Conservation (phyloP, 2,797 vertebrate genomes). For the Petrocephalus sullivani region DNA sequence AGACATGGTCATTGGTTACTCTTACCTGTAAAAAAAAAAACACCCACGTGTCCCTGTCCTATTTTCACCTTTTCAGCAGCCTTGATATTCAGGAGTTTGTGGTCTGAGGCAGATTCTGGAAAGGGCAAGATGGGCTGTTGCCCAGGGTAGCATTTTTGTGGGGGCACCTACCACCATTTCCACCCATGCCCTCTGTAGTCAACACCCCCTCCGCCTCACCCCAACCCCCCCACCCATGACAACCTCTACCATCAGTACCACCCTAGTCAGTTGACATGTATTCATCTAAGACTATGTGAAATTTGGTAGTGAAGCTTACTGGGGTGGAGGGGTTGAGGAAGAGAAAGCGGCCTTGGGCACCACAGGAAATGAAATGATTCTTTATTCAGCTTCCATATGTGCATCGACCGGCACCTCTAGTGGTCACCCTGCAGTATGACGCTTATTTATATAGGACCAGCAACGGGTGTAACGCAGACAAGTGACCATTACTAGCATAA, state of each 20-base stretch:
- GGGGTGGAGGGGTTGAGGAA: not conserved
- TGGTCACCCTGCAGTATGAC: not conserved
- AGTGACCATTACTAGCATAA: not conserved
- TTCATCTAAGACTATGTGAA: too few relatives aligned
- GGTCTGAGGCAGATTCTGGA: not conserved
- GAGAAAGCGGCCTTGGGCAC: not conserved
- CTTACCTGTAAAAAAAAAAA: not conserved
- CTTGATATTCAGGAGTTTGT: not conserved
- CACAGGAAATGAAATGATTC: not conserved
- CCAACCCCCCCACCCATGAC: too few relatives aligned
- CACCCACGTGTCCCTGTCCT: not conserved
- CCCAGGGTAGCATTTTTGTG: too few relatives aligned
- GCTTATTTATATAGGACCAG: not conserved
- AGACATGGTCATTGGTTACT: not conserved
- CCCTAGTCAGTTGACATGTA: too few relatives aligned
- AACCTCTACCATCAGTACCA: too few relatives aligned
- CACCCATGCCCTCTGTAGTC: too few relatives aligned
- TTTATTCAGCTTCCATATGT: not conserved
- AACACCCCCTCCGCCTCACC: too few relatives aligned
- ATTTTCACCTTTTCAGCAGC: not conserved
- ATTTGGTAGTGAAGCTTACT: too few relatives aligned
- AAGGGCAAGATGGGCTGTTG: not conserved
- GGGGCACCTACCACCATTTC: too few relatives aligned
- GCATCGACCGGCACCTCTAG: not conserved
- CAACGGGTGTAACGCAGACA: not conserved